A percentile compares a stretch with the other conserved stretches of the same genome.
Evolutionary conservation across 64 coral and sea anemone genomes (phyloP).

Genomic region (Actinia equina): DNA sequence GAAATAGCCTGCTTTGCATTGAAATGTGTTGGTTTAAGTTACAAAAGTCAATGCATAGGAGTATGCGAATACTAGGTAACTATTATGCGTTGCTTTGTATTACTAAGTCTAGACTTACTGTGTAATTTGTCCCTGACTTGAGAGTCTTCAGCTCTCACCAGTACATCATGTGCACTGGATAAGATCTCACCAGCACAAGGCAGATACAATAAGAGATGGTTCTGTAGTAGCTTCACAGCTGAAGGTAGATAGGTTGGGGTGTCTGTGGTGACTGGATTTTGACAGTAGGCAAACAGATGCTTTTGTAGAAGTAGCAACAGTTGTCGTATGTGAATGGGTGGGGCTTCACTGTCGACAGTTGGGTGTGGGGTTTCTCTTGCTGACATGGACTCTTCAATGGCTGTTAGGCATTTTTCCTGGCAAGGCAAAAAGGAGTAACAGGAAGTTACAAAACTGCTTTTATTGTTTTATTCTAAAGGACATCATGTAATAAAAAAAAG

Average conservation of each 20-base stretch:
- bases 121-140: slow-evolving; percentile 43
- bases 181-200: slow-evolving; percentile 51
- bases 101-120: no score
- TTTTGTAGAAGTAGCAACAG: slow-evolving; percentile 70
- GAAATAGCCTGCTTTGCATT: no score
- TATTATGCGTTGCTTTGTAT: no score
- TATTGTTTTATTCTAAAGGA: no score
- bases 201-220: slow-evolving; percentile 25
- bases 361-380: not conserved
- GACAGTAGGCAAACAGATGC: slow-evolving; percentile 79
- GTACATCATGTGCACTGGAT: slow-evolving; percentile 12
- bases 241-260: not conserved
- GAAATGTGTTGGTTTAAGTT: no score
- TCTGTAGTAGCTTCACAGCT: slow-evolving; percentile 15
- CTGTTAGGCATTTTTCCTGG: slow-evolving; percentile 15
- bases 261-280: slow-evolving; percentile 34
- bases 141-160: not conserved
- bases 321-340: slow-evolving; percentile 51
- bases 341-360: not conserved
- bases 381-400: not conserved
- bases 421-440: not conserved
- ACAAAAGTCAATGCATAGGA: no score
- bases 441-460: not conserved
- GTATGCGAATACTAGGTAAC: no score
- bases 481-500: no score